These are phyloP conservation scores for Nymphalis io DNA, from an alignment of 1,140 invertebrate species.

Conservation along the genomic window DNA sequence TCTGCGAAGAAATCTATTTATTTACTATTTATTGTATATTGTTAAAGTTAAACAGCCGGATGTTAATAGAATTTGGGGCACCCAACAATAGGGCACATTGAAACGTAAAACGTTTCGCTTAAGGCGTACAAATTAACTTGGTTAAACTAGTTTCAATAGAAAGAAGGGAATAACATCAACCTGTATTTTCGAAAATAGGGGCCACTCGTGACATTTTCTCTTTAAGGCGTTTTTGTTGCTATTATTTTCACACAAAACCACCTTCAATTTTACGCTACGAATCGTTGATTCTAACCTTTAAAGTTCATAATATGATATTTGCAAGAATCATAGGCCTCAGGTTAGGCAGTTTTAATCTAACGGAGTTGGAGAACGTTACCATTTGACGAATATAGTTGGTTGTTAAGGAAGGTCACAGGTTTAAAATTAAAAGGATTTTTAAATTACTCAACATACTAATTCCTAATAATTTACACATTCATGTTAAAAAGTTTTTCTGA, in stretches of 20 bases:
- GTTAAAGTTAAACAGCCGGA: slow-evolving; percentile 7
- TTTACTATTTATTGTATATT: slow-evolving; percentile 12
- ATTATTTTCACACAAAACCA: slow-evolving; percentile 18
- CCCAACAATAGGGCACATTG: slow-evolving; percentile 64
- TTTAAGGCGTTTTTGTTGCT: slow-evolving; percentile 29
- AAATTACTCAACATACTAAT: too few species aligned
- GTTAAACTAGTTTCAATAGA: slow-evolving; percentile 28
- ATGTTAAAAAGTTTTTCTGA: not conserved
- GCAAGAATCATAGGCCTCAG: slow-evolving; percentile 5
- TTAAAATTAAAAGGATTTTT: too few species aligned
- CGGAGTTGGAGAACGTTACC: too few species aligned
- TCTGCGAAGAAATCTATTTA: slow-evolving; percentile 13
- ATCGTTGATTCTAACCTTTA: slow-evolving; percentile 68
- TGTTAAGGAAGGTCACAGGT: too few species aligned
- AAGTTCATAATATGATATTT: slow-evolving; percentile 72
- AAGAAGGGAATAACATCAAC: slow-evolving; percentile 18
- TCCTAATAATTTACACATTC: not conserved
- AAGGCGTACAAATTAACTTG: slow-evolving; percentile 43
- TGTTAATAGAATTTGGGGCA: slow-evolving; percentile 65
- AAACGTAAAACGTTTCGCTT: slow-evolving; percentile 65
- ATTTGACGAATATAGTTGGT: too few species aligned
- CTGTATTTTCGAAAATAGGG: slow-evolving; percentile 18
- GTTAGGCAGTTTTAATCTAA: too few species aligned
- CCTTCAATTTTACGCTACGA: slow-evolving; percentile 38
- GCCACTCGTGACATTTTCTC: slow-evolving; percentile 41